These are phyloP conservation scores for Acleris sparsana DNA, from an alignment of 2,888 invertebrate genomes.

Conservation along the genomic window DNA sequence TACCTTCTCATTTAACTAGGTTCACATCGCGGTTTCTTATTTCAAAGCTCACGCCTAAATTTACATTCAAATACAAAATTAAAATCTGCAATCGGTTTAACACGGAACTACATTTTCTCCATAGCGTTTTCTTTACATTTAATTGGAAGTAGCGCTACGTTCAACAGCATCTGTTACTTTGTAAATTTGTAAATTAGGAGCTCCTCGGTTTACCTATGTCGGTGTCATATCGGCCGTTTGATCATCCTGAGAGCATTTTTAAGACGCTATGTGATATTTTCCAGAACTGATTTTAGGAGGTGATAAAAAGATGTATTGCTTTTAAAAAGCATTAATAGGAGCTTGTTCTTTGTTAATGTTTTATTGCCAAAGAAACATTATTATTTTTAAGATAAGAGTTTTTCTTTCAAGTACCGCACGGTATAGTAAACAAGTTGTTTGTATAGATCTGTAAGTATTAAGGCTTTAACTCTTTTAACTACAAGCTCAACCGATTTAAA, in stretches of 20 bases:
- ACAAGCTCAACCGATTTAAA: too few relatives aligned
- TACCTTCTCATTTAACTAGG: slow-evolving; percentile 58
- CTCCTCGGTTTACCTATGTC: slow-evolving; percentile 14
- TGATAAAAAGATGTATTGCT: slow-evolving; percentile 48
- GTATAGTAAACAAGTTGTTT: too few relatives aligned
- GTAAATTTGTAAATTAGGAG: slow-evolving; percentile 26
- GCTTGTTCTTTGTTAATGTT: slow-evolving; percentile 43
- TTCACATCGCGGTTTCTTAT: slow-evolving; percentile 48
- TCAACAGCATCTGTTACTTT: slow-evolving; percentile 14
- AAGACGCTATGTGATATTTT: slow-evolving; percentile 47
- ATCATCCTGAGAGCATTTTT: slow-evolving; percentile 50
- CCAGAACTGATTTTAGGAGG: slow-evolving; percentile 53
- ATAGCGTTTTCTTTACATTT: background rate
- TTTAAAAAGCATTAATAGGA: slow-evolving; percentile 39
- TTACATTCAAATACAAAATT: slow-evolving; percentile 5
- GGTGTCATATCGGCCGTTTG: slow-evolving; percentile 62
- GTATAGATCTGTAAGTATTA: too few relatives aligned
- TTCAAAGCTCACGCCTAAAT: slow-evolving; percentile 54
- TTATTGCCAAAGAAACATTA: slow-evolving; percentile 38
- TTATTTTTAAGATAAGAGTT: slow-evolving; percentile 3
- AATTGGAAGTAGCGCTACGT: slow-evolving; percentile 3
- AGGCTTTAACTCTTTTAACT: too few relatives aligned
- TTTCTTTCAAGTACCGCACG: too few relatives aligned
- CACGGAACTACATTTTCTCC: slow-evolving; percentile 4
- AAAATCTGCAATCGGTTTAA: background rate